Conservation (phyloP, 2,888 invertebrate species). For the Phalera bucephala region DNA sequence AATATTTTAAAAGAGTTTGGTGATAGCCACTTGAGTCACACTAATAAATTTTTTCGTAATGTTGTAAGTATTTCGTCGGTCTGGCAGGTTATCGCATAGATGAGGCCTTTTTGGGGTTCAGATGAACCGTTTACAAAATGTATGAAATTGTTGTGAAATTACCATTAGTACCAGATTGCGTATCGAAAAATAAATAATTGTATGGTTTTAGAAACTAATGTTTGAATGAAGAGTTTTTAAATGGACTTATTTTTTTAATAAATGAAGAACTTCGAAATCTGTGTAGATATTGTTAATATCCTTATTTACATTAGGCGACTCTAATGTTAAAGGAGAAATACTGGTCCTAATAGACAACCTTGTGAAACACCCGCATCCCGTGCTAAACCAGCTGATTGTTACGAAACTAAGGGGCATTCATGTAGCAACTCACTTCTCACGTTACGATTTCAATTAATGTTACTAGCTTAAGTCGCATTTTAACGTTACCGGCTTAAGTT, state of each 20-base stretch:
- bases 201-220: no score
- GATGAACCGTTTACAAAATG: slow-evolving; percentile 31
- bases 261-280: no score
- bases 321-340: no score
- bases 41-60: slow-evolving; percentile 34
- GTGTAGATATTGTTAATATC: no score
- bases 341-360: background rate
- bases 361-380: slow-evolving; percentile 10
- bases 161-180: no score
- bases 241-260: no score
- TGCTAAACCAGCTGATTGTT: slow-evolving; percentile 15
- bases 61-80: slow-evolving; percentile 36
- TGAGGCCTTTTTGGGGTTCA: slow-evolving; percentile 45
- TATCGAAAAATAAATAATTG: no score
- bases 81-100: slow-evolving; percentile 37
- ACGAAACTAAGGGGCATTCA: slow-evolving; percentile 20
- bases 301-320: no score
- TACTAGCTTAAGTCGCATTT: no score
- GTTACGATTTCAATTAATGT: slow-evolving; percentile 33
- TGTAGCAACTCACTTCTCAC: slow-evolving; percentile 29
- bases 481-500: slow-evolving; percentile 18
- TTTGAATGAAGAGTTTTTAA: no score
- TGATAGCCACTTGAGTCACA: slow-evolving; percentile 35
- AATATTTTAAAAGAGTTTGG: slow-evolving; percentile 17
- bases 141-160: no score